phyloP scores from a whole-genome alignment of 2,888 invertebrate species.

The Epinotia demarniana region DNA sequence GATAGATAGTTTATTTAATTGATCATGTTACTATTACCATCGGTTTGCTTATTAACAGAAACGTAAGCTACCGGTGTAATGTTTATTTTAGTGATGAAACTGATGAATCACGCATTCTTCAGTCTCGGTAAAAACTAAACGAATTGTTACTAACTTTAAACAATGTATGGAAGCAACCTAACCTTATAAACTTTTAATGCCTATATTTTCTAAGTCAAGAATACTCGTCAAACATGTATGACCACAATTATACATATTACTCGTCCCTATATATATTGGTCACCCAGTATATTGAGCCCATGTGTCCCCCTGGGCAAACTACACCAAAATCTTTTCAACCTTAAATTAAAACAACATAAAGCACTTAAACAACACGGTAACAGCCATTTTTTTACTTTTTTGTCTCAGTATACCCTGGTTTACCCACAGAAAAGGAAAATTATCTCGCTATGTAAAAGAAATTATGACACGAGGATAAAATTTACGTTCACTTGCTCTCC shows the following conservation, averaged over 20 bases:
- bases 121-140: too few species aligned
- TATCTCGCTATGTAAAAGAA: conserved; percentile 37
- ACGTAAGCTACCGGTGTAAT: too few species aligned
- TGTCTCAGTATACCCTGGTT: conserved; percentile 22
- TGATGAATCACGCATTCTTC: too few species aligned
- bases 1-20: too few species aligned
- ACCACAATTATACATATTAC: not conserved
- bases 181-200: too few species aligned
- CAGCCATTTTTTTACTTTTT: conserved; percentile 27
- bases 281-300: not conserved
- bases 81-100: too few species aligned
- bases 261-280: not conserved
- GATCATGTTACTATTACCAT: too few species aligned
- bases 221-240: too few species aligned
- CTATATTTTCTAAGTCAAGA: too few species aligned
- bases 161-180: too few species aligned
- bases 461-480: conserved; percentile 40
- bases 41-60: too few species aligned
- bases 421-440: conserved; percentile 25
- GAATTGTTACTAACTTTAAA: too few species aligned
- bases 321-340: not conserved
- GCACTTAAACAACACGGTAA: conserved; percentile 38
- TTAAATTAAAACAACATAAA: conserved; percentile 42
- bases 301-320: not conserved
- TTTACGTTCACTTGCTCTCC: conserved; percentile 38